Evolutionary conservation across 2,113 vertebrate genomes (phyloP).

Genomic region (Antennarius striatus): DNA sequence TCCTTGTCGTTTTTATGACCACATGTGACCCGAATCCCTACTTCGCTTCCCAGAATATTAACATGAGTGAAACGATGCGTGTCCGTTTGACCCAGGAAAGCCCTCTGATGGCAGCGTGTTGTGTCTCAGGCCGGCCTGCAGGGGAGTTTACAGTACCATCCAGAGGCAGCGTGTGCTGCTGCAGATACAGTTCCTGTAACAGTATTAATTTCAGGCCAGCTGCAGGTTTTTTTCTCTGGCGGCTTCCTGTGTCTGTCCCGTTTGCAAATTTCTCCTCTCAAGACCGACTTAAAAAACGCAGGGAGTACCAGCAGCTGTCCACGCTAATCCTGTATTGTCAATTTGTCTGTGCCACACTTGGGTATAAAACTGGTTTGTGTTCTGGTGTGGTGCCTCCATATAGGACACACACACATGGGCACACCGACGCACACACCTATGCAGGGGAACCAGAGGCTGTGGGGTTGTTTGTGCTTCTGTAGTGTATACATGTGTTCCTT

Average conservation of each 20-base stretch:
- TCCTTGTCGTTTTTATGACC: neutral
- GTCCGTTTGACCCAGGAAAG: constrained; percentile 44
- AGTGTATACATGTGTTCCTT: neutral
- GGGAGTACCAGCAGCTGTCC: constrained; percentile 78
- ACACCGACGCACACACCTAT: too few relatives aligned
- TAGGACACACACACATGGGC: constrained; percentile 46
- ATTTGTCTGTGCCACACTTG: constrained; percentile 33
- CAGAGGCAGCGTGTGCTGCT: constrained; percentile 38
- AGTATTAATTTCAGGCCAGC: constrained; percentile 71
- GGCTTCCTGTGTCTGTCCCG: constrained; percentile 74
- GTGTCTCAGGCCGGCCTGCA: constrained; percentile 20
- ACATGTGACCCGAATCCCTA: constrained; percentile 13
- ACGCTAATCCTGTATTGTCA: constrained; percentile 72
- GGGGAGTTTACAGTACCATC: constrained; percentile 21
- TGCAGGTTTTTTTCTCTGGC: constrained; percentile 64
- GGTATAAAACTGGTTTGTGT: constrained; percentile 50
- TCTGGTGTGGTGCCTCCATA: constrained; percentile 41
- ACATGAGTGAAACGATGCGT: constrained; percentile 24
- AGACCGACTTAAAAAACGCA: constrained; percentile 61
- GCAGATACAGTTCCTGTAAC: constrained; percentile 42
- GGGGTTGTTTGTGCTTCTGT: constrained; percentile 45
- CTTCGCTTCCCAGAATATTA: constrained; percentile 31
- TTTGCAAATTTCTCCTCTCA: constrained; percentile 72
- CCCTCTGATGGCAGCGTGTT: constrained; percentile 26
- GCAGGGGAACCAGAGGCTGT: constrained; percentile 11